Base-by-base conservation (phyloP, 2,888 invertebrate species). In the Chouioia cunea region DNA sequence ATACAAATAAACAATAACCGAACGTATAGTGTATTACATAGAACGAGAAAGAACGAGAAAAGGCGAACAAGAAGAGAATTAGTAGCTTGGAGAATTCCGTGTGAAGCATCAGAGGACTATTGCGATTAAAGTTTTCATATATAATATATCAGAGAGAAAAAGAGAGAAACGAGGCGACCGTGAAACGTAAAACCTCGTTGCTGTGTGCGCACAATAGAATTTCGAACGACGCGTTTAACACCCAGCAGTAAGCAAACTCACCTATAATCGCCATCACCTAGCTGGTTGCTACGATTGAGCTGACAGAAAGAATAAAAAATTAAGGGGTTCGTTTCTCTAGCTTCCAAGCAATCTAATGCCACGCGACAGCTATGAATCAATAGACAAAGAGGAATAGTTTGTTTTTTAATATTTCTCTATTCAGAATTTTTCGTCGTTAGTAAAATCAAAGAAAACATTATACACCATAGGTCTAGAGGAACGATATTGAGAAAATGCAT, bases 141-240 rank as follows among this genome's bases (percentile, higher is more conserved):
- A 10, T 36, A 6, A 12, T 4, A 6, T 2, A 36, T 6, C 36
- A 53, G 53, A 50, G 50, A 50, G n/a, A 50, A n/a, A 50, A n/a
- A 50, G 50, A 16, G 20, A 50, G 16, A 22, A 20, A 23, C 50
- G 15, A 18, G 15, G 22, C 47, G 64, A 54, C 15, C 65, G 52
- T 60, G 44, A 56, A 27, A 60, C 60, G 64, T 65, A 56, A 64
- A 64, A 65, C 63, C 70, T 73, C 50, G 62, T 22, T 50, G 50
- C 50, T n/a, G 43, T 44, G 27, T 10, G 22, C 36, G 36, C 10
- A 36, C 36, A 36, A 36, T 36, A 36, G 36, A 64, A 70, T 70
- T 64, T 64, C 63, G 27, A 54, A 57, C 58, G 52, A 52, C 60
- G 62, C 60, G 56, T 53, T 43, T 70, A 58, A 60, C 53, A 63